Percentiles rank a stretch among this genome's conserved stretches.
These are phyloP conservation scores for Synaphobranchus kaupii DNA, from an alignment of 2,797 vertebrate genomes.

Conservation along the genomic window DNA sequence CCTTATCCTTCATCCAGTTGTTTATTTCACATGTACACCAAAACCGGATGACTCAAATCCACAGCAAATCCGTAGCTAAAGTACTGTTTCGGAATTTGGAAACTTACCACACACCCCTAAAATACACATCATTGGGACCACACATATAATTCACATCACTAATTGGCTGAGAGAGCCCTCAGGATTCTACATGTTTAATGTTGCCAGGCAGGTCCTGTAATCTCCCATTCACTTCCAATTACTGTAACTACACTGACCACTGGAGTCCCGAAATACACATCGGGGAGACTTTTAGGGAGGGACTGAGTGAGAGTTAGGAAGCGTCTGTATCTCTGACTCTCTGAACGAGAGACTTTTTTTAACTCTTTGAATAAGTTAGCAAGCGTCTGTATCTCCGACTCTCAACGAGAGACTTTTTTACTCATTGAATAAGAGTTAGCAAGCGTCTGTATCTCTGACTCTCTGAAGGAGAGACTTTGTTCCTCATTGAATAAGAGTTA, in stretches of 20 bases:
- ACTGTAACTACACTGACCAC: not conserved
- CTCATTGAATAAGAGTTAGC: not conserved
- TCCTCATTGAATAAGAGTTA: not conserved
- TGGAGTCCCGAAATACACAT: not conserved
- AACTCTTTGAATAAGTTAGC: not conserved
- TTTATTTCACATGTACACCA: not conserved
- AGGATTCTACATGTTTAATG: not conserved
- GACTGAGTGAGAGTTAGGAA: not conserved
- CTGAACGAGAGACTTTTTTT: not conserved
- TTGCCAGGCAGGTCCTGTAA: not conserved
- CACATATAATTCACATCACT: not conserved
- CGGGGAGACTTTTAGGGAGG: not conserved
- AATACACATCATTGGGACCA: not conserved
- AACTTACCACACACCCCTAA: not conserved
- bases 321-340: slow-evolving; percentile 74
- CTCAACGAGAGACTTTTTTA: too few species aligned
- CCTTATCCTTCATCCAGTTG: not conserved
- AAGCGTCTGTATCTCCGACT: slow-evolving; percentile 73
- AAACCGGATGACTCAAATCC: not conserved
- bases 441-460: slow-evolving; percentile 73
- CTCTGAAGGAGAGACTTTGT: too few species aligned
- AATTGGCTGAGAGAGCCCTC: not conserved
- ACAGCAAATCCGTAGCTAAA: not conserved
- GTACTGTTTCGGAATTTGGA: not conserved
- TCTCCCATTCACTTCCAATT: not conserved